These are phyloP conservation scores for Dasypogon diadema DNA, from an alignment of 2,888 invertebrate genomes.

Conservation along the genomic window DNA sequence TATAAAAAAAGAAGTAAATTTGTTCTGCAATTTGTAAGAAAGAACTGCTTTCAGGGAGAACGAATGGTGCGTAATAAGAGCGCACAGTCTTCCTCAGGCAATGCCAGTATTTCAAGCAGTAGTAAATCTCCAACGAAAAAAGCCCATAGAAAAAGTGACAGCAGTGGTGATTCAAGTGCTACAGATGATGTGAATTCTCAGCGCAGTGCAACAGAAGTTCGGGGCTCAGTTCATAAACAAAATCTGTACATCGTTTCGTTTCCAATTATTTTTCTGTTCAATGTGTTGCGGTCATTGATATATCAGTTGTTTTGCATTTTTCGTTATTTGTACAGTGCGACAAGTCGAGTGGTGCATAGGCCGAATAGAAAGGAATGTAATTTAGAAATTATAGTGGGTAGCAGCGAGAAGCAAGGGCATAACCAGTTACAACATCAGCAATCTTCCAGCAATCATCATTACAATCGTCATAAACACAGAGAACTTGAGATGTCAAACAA, in stretches of 20 bases:
- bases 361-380: slow-evolving; percentile 72
- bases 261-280: slow-evolving; percentile 88
- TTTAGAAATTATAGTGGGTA: slow-evolving; percentile 73
- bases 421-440: slow-evolving; percentile 57
- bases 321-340: slow-evolving; percentile 86
- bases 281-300: slow-evolving; percentile 83
- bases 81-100: slow-evolving; percentile 65
- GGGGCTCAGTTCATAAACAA: slow-evolving; percentile 86
- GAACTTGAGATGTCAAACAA: slow-evolving; percentile 64
- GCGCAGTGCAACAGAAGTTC: slow-evolving; percentile 25
- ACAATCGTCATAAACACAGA: slow-evolving; percentile 59
- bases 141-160: slow-evolving; percentile 65
- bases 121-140: slow-evolving; percentile 63
- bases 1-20: too few species aligned
- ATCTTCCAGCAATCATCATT: slow-evolving; percentile 67
- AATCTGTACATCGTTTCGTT: slow-evolving; percentile 90
- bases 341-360: slow-evolving; percentile 80
- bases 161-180: slow-evolving; percentile 64
- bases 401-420: slow-evolving; percentile 55
- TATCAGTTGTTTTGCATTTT: slow-evolving; percentile 89
- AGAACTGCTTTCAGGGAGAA: too few species aligned
- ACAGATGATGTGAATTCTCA: slow-evolving; percentile 56
- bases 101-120: slow-evolving; percentile 62
- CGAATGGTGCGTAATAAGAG: slow-evolving; percentile 68
- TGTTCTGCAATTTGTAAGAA: too few species aligned